Evolutionary conservation across 2,888 invertebrate genomes (phyloP), one percentile per base, ranked within the genome.

Genomic region (Odontocolon sp.): DNA sequence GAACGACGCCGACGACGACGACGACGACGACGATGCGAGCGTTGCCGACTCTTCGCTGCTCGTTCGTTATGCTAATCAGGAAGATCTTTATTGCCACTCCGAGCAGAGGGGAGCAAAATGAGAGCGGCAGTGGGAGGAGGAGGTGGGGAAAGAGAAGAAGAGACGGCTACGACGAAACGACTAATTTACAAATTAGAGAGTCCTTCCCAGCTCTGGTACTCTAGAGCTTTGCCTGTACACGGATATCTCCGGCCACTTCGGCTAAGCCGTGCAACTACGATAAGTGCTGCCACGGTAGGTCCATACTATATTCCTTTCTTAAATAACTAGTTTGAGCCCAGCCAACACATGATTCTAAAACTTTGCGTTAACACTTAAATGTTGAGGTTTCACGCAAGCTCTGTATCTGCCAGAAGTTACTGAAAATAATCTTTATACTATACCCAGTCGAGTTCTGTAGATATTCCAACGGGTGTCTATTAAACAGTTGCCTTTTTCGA

Each of bases 51-150:
- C 45, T 63, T 64, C 47, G 63, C 63, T 63, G 63, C 68, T 74
- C 63, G 68, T 74, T 68, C 63, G 68, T 74, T 69, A 74, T 68
- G 68, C 54, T 74, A 68, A 74, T 74, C 74, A 40, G 11, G 9
- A 28, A 74, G 74, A 74, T 68, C 74, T 74, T 74, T 69, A 74
- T 74, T 74, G 56, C 68, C 68, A 50, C 63, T 63, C 56, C 45
- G 18, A 40, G 23, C 23, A 21, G 33, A 50, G 57, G 33, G 50
- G 26, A 11, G 31, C 36, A 31, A 28, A 18, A 50, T 18, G 26
- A 23, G 71, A 64, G 56, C 18, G 36, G 3, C 42, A 21, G 45
- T 11, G 14, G 5, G 14, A 33, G 8, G 6, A 18, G 40, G 16
- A 38, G 26, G 50, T 21, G n/a, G 18, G 28, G 23, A 18, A 50